A percentile compares a stretch with the other conserved stretches of the same genome.
These are phyloP conservation scores for Porites evermanni DNA, from an alignment of 92 coral and sea anemone genomes.

Conservation along the genomic window DNA sequence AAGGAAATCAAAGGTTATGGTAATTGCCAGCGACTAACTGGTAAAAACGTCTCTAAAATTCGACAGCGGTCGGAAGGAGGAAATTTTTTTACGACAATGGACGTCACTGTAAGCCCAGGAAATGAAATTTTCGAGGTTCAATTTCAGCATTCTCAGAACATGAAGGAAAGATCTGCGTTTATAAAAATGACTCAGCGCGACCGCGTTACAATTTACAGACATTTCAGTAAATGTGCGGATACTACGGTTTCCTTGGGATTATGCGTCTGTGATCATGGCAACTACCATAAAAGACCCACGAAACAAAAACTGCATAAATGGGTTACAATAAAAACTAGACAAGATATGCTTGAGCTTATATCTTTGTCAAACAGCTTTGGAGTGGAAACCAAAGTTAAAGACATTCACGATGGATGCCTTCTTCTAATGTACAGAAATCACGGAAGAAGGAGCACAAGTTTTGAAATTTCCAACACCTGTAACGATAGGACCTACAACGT, in stretches of 20 bases:
- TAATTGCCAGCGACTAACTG: slow-evolving; percentile 81
- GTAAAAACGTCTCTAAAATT: slow-evolving; percentile 79
- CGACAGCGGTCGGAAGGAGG: slow-evolving; percentile 75
- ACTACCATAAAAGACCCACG: slow-evolving; percentile 25
- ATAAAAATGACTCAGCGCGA: slow-evolving; percentile 39
- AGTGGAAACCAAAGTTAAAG: slow-evolving; percentile 63
- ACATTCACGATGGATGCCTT: slow-evolving; percentile 79
- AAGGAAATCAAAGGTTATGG: slow-evolving; percentile 78
- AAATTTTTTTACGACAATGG: slow-evolving; percentile 79
- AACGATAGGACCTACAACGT: slow-evolving; percentile 62
- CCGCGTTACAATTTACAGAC: slow-evolving; percentile 85
- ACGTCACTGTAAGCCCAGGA: slow-evolving; percentile 80
- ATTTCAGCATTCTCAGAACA: slow-evolving; percentile 59
- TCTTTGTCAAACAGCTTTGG: slow-evolving; percentile 69
- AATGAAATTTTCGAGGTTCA: slow-evolving; percentile 88
- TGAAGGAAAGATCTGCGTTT: slow-evolving; percentile 23
- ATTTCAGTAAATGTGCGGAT: slow-evolving; percentile 76
- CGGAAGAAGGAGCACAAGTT: slow-evolving; percentile 50
- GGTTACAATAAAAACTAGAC: slow-evolving; percentile 49
- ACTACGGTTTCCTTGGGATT: slow-evolving; percentile 67
- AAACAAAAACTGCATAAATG: slow-evolving; percentile 50
- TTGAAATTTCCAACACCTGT: slow-evolving; percentile 83
- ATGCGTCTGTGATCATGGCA: slow-evolving; percentile 73
- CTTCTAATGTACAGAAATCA: slow-evolving; percentile 81
- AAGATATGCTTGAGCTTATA: slow-evolving; percentile 65